phyloP scores from a whole-genome alignment of 2,888 invertebrate genomes.

The Criorhina ranunculi region DNA sequence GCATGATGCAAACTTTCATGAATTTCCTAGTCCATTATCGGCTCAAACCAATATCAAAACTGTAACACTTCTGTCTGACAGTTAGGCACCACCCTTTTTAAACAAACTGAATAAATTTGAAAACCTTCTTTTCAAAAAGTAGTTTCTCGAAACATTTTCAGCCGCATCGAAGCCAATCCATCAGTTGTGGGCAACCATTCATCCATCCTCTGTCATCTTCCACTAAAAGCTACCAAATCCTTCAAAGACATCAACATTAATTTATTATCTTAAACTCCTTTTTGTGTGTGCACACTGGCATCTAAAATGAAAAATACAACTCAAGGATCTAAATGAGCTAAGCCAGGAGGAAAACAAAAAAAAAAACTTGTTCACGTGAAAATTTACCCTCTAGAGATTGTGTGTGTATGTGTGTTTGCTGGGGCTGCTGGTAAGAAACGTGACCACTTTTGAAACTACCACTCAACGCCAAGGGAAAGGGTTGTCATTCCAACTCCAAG shows the following conservation, averaged over 20 bases:
- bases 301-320: conserved; percentile 72
- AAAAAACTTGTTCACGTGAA: conserved; percentile 25
- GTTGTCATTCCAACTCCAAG: conserved; percentile 26
- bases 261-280: conserved; percentile 41
- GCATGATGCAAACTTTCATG: too few relatives aligned
- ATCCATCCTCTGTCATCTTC: conserved; percentile 27
- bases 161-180: conserved; percentile 16
- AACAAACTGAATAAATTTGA: too few relatives aligned
- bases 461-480: neutral
- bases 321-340: conserved; percentile 67
- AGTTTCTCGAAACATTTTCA: neutral
- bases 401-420: conserved; percentile 5
- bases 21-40: too few relatives aligned
- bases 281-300: conserved; percentile 11
- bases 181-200: conserved; percentile 36
- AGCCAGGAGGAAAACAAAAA: conserved; percentile 10
- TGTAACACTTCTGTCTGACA: too few relatives aligned
- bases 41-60: too few relatives aligned
- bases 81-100: too few relatives aligned
- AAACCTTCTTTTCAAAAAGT: too few relatives aligned
- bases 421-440: neutral
- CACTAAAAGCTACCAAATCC: conserved; percentile 34
- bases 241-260: conserved; percentile 64
- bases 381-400: conserved; percentile 31
- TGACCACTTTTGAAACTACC: conserved; percentile 43